Evolutionary conservation across 2,888 invertebrate species (phyloP).

Genomic region (Xestoiulus laeticollis): DNA sequence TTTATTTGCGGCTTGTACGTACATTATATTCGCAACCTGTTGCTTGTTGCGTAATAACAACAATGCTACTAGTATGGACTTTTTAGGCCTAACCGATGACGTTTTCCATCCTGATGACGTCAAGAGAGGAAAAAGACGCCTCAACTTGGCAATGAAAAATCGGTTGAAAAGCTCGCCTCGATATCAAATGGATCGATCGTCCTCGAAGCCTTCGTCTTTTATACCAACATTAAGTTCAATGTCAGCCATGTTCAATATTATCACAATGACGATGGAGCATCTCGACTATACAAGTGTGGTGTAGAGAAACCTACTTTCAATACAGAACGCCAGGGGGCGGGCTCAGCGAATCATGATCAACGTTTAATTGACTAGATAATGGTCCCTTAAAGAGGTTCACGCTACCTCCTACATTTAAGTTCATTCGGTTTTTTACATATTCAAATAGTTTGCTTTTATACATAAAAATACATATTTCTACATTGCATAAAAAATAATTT

Average conservation of each 20-base stretch:
- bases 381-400: no score
- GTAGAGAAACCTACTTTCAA: not conserved
- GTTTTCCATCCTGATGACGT: not conserved
- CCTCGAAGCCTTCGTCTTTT: not conserved
- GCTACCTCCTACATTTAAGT: no score
- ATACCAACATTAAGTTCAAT: not conserved
- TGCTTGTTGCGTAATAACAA: not conserved
- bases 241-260: not conserved
- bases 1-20: not conserved
- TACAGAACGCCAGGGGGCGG: not conserved
- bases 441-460: no score
- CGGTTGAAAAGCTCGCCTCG: not conserved
- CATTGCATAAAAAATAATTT: no score
- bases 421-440: no score
- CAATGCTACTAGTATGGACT: not conserved
- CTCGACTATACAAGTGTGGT: not conserved
- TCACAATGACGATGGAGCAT: no score
- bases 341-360: no score
- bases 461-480: no score
- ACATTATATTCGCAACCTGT: not conserved
- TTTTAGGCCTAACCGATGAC: not conserved
- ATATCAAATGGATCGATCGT: not conserved
- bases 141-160: slow-evolving; percentile 12
- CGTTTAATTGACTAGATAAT: no score
- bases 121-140: not conserved